Evolutionary conservation across 2,888 invertebrate species (phyloP), one percentile per base, ranked within the genome.

Genomic region (Polymixis flavicincta): DNA sequence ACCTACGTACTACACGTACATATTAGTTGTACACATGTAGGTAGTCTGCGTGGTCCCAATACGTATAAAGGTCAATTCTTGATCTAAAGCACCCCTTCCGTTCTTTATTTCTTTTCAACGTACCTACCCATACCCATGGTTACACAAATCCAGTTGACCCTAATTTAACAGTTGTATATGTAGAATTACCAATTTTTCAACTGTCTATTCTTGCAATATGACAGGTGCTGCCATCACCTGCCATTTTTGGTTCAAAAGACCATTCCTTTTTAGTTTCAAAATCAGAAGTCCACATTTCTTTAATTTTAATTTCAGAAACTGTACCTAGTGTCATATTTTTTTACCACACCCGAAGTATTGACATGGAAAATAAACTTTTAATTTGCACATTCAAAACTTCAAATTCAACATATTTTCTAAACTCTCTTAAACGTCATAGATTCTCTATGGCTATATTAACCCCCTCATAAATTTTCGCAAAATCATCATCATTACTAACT

Each of bases 201-300:
- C 14, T 22, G 28, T 59, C 4, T 59, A 13, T 42, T 28, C 3
- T 60, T 72, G 5, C 32, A 42, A 50, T 68, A 42, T 60, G 42
- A 60, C 59, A 42, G 37, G 67, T 77, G 50, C 28, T 78, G 50
- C 42, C 57, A 80, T 45, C 37, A 65, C 11, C 25, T 22, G n/a
- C 0, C 11, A 7, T 50, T 60, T 28, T 1, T 48, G 13, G 13
- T n/a, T 17, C 25, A 32, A 42, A 59, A 5, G 2, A 50, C 3
- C 5, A 14, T 54, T n/a, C 6, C 14, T 48, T 0, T 17, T 45
- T 32, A 8, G 17, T 28, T 19, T 59, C 5, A 32, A 32, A n/a
- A 59, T 17, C 25, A 25, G 32, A 59, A 5, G 5, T 32, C 3
- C 5, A 9, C 54, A n/a, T 13, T 7, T 55, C 0, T 17, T 32